phyloP scores from a whole-genome alignment of 2,797 vertebrate species.

The Aulostomus chinensis region DNA sequence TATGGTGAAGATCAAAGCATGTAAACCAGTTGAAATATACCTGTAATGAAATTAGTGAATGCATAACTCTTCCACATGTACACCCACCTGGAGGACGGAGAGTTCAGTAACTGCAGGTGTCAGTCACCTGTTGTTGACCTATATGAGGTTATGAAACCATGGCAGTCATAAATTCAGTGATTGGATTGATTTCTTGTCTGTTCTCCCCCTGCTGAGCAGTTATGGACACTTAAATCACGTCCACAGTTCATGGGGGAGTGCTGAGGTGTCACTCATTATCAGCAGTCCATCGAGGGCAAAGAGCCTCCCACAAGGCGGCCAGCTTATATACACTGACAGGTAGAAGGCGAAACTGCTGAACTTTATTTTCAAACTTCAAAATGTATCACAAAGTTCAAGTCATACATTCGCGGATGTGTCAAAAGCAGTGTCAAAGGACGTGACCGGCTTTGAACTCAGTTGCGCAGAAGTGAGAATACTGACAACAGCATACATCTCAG shows the following conservation, averaged over 20 bases:
- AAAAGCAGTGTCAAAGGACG: neutral
- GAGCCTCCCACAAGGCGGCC: neutral
- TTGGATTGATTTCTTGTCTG: slow-evolving; percentile 17
- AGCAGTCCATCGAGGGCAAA: neutral
- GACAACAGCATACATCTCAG: neutral
- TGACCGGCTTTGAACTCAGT: slow-evolving; percentile 12
- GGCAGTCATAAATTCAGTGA: slow-evolving; percentile 31
- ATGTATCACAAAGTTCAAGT: neutral
- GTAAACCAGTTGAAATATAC: too few species aligned
- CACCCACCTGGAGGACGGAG: too few species aligned
- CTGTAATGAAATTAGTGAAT: too few species aligned
- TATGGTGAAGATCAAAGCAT: too few species aligned
- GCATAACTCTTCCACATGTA: too few species aligned
- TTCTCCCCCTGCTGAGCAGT: slow-evolving; percentile 27
- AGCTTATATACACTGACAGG: too few species aligned
- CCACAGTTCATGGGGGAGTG: slow-evolving; percentile 10
- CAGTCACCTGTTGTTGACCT: too few species aligned
- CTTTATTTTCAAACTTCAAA: neutral
- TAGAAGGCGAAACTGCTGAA: too few species aligned
- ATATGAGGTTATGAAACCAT: slow-evolving; percentile 51
- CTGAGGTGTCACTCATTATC: slow-evolving; percentile 35
- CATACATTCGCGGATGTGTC: too few species aligned
- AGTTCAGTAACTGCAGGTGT: too few species aligned
- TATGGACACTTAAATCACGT: too few species aligned
- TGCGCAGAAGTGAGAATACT: slow-evolving; percentile 25